Base-by-base conservation (phyloP, 2,797 vertebrate species). In the Sitta carolinensis region DNA sequence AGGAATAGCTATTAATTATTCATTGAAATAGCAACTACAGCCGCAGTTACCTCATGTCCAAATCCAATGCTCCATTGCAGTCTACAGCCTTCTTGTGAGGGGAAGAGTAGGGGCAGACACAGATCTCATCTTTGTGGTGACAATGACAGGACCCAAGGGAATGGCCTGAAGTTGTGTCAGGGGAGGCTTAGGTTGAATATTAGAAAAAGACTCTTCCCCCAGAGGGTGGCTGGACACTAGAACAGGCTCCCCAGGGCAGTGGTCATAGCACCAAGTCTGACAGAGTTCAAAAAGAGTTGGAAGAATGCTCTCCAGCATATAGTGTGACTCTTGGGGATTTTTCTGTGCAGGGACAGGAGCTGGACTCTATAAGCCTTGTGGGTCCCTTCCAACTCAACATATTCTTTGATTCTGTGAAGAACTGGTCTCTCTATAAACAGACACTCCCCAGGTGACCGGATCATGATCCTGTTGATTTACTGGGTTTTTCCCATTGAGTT, bases 1-100 rank as follows among this genome's bases (percentile, higher is more conserved):
- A 85, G 68, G 83, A 95, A 80, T 34, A 83, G 38, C 52, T 85
- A 54, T 63, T 77, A 70, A 70, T 87, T 73, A 52, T 93, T 91
- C 42, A 80, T 29, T 83, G 45, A 50, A 70, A 91, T 54, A 85
- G 16, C 38, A 94, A 23, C 51, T 84, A 29, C 47, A 50, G 15
- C 36, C 16, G 81, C 40, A 27, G 43, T 36, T 6, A 3, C 34
- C 32, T 76, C 30, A 45, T 58, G 76, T 77, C 80, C 61, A 18
- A 76, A 34, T 59, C 16, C 22, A 74, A 48, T 34, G 29, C 7
- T 69, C 17, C 64, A 18, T 34, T 69, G 34, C 25, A 34, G 48
- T 47, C 57, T 55, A 55, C 21, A 48, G 16, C 11, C 26, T 62
- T 7, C 42, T 30, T 55, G 14, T 42, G 21, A 69, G 48, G 30